Conservation (phyloP, 2,797 vertebrate species). For the Oreortyx pictus region DNA sequence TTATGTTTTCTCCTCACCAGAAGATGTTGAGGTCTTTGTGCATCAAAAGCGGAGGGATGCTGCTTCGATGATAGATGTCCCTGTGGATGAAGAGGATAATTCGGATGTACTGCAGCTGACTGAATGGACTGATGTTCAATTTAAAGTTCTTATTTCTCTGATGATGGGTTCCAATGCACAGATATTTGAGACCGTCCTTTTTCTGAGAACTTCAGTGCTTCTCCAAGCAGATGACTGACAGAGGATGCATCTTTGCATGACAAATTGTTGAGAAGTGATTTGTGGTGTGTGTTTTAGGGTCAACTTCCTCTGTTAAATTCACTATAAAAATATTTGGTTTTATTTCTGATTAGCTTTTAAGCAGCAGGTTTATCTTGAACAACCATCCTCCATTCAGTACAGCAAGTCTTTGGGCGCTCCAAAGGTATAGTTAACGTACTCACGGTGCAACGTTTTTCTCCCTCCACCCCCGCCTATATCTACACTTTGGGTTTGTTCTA, state of each 20-base stretch:
- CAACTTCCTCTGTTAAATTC: slow-evolving; percentile 50
- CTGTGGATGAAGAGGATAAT: slow-evolving; percentile 86
- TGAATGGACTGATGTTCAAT: slow-evolving; percentile 81
- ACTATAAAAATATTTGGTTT: slow-evolving; percentile 21
- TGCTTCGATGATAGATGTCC: slow-evolving; percentile 82
- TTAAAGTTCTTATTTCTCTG: slow-evolving; percentile 75
- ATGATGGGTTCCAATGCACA: slow-evolving; percentile 72
- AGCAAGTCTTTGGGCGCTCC: slow-evolving; percentile 47
- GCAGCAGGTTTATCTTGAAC: slow-evolving; percentile 63
- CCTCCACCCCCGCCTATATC: not conserved
- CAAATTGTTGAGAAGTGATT: slow-evolving; percentile 59
- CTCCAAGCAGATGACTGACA: slow-evolving; percentile 64
- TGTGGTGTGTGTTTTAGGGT: slow-evolving; percentile 38
- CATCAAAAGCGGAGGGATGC: slow-evolving; percentile 82
- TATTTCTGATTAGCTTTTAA: slow-evolving; percentile 64
- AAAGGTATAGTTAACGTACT: slow-evolving; percentile 37
- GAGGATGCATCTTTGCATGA: slow-evolving; percentile 61
- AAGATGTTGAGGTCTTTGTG: slow-evolving; percentile 83
- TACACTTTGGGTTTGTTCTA: slow-evolving; percentile 28
- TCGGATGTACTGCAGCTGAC: slow-evolving; percentile 82
- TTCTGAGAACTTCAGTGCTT: slow-evolving; percentile 73
- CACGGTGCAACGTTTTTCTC: not conserved
- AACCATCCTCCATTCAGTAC: slow-evolving; percentile 58
- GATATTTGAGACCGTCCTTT: slow-evolving; percentile 67
- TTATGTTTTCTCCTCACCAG: slow-evolving; percentile 84